Conservation (phyloP, 2,113 vertebrate species). For the Halcyon senegalensis region DNA sequence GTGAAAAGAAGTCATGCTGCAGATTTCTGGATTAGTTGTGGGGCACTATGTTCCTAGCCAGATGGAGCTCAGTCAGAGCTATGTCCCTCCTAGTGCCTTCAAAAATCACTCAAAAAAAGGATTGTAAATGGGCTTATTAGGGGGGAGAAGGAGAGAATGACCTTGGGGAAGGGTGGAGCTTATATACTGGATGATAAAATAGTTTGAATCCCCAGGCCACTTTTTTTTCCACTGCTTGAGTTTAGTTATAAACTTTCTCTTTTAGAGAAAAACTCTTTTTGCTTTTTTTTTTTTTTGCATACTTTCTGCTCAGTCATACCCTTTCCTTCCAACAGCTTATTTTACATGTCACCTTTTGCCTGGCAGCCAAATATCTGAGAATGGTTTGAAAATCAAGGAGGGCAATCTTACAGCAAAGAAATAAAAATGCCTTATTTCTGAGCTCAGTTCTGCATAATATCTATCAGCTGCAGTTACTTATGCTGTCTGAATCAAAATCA, state of each 20-base stretch:
- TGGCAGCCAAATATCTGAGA: constrained; percentile 7
- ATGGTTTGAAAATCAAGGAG: constrained; percentile 29
- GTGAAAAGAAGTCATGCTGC: neutral
- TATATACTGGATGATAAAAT: neutral
- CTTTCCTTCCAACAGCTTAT: constrained; percentile 12
- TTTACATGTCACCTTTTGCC: constrained; percentile 5
- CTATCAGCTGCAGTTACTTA: constrained; percentile 8
- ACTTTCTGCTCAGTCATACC: neutral
- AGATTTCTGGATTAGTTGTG: neutral
- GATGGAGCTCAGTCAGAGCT: neutral
- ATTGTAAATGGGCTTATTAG: neutral
- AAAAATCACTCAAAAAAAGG: neutral
- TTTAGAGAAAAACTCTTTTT: neutral
- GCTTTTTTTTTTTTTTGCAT: neutral
- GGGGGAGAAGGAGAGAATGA: neutral
- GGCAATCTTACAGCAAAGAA: constrained; percentile 4
- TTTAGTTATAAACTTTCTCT: neutral
- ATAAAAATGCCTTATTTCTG: constrained; percentile 40
- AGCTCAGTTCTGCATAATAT: neutral
- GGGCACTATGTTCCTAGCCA: neutral
- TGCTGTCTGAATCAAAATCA: constrained; percentile 38
- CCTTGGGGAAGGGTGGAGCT: neutral
- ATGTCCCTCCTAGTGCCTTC: neutral
- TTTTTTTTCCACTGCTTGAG: neutral
- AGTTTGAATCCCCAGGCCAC: neutral